Percentiles rank a stretch among this genome's conserved stretches.
These are phyloP conservation scores for Pogonomyrmex barbatus DNA, from an alignment of 1,140 invertebrate genomes.

Conservation along the genomic window DNA sequence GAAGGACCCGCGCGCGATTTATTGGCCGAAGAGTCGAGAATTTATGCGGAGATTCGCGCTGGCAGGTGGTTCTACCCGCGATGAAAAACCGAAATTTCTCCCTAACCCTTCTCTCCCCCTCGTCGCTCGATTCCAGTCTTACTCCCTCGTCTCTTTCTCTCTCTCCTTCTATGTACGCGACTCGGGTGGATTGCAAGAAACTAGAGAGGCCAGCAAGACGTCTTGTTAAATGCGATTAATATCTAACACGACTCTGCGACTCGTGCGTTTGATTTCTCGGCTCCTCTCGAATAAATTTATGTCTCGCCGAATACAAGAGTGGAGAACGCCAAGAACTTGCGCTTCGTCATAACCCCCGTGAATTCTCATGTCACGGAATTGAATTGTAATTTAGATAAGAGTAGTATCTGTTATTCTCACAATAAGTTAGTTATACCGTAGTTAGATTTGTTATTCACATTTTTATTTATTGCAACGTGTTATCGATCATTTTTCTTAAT, in stretches of 20 bases:
- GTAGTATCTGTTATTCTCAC: background rate
- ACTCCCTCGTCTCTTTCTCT: background rate
- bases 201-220: background rate
- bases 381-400: background rate
- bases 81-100: constrained; percentile 71
- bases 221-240: constrained; percentile 37
- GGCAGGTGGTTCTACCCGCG: constrained; percentile 76
- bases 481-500: background rate
- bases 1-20: constrained; percentile 76
- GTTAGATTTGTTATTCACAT: background rate
- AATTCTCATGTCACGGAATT: background rate
- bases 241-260: background rate
- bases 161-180: background rate
- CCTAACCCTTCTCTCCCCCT: background rate
- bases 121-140: background rate
- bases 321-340: background rate
- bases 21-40: constrained; percentile 79
- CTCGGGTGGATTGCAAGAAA: constrained; percentile 7
- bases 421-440: background rate
- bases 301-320: background rate
- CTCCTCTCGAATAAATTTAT: constrained; percentile 21
- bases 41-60: constrained; percentile 83
- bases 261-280: constrained; percentile 23
- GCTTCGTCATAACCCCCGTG: background rate
- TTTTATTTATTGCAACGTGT: background rate